Conservation (phyloP, 2,113 vertebrate species). For the Chionodraco myersi region DNA sequence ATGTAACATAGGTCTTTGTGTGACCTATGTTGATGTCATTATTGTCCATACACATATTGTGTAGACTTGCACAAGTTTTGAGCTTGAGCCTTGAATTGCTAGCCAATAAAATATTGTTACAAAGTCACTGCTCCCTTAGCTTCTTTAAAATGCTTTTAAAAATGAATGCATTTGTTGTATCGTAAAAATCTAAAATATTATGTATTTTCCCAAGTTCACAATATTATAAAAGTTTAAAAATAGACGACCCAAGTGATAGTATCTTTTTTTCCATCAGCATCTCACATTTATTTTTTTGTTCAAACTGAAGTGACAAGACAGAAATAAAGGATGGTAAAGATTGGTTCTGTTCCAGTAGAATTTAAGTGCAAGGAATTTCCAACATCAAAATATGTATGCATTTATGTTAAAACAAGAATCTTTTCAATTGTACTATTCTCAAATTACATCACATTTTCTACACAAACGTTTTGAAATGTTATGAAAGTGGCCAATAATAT, state of each 20-base stretch:
- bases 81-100: background rate
- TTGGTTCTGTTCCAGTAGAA: background rate
- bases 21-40: background rate
- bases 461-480: background rate
- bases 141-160: background rate
- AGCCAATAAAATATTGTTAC: background rate
- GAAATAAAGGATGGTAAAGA: background rate
- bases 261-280: background rate
- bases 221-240: background rate
- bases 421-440: background rate
- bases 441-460: background rate
- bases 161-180: background rate
- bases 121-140: background rate
- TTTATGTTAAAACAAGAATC: background rate
- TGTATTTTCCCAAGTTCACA: background rate
- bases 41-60: background rate
- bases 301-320: background rate
- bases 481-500: background rate
- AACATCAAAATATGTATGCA: background rate
- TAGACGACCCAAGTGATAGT: background rate
- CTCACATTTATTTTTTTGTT: background rate
- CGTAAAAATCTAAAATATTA: background rate
- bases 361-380: background rate
- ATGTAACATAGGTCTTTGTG: background rate
- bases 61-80: background rate